These are phyloP conservation scores for Anguilla pacifica DNA, from an alignment of 2,797 vertebrate genomes.

Conservation along the genomic window DNA sequence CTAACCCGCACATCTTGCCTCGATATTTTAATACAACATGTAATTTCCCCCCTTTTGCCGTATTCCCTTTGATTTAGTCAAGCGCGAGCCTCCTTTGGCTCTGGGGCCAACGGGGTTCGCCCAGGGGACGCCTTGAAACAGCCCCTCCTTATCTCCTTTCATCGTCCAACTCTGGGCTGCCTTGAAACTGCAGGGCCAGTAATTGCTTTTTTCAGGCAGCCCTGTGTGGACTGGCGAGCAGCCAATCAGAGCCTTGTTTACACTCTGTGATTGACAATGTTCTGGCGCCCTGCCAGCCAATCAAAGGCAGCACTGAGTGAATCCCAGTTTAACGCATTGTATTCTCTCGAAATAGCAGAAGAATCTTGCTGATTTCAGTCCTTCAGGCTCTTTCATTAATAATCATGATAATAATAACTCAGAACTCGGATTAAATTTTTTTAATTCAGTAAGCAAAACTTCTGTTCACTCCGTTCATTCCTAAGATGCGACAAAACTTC, in stretches of 20 bases:
- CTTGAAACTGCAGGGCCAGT: slow-evolving; percentile 91
- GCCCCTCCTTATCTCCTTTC: slow-evolving; percentile 87
- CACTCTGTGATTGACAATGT: slow-evolving; percentile 89
- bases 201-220: slow-evolving; percentile 97
- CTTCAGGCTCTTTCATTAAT: no score
- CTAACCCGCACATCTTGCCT: slow-evolving; percentile 65
- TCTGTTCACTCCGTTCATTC: no score
- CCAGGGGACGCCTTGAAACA: slow-evolving; percentile 85
- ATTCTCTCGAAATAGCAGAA: no score
- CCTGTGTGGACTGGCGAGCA: slow-evolving; percentile 91
- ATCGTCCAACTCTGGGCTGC: slow-evolving; percentile 83
- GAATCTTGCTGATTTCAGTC: no score
- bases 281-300: slow-evolving; percentile 85
- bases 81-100: slow-evolving; percentile 79
- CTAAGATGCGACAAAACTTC: no score
- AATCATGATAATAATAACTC: no score
- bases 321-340: slow-evolving; percentile 48
- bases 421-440: no score
- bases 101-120: slow-evolving; percentile 81
- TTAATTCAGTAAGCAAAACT: no score
- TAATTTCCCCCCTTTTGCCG: slow-evolving; percentile 75
- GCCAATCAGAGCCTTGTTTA: slow-evolving; percentile 98
- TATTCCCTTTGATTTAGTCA: slow-evolving; percentile 89
- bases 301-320: slow-evolving; percentile 52
- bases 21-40: slow-evolving; percentile 72